These are phyloP conservation scores for human (Homo sapiens) DNA, from an alignment of 2,113 vertebrate species.

Conservation along the genomic window GRCh38 chr7:81994501-81995000, in stretches of 20 bases:
- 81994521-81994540: background rate
- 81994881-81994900: constrained; percentile 97
- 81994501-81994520: background rate
- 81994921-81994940: constrained; percentile 98
- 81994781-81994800: background rate
- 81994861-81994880: constrained; percentile 96
- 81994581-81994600: background rate
- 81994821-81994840: constrained; percentile 38
- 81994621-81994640: background rate
- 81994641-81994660: background rate
- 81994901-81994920: constrained; percentile 93
- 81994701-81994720: background rate
- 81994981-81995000: background rate
- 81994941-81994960: constrained; percentile 69
- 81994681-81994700: background rate
- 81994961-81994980: constrained; percentile 16
- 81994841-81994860: constrained; percentile 13
- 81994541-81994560: background rate
- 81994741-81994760: background rate
- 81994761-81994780: background rate
- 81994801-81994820: background rate
- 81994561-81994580: background rate
- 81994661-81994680: background rate
- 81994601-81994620: background rate
- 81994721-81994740: background rate